phyloP scores from a whole-genome alignment of 2,797 vertebrate genomes.

The Siniperca undulata region DNA sequence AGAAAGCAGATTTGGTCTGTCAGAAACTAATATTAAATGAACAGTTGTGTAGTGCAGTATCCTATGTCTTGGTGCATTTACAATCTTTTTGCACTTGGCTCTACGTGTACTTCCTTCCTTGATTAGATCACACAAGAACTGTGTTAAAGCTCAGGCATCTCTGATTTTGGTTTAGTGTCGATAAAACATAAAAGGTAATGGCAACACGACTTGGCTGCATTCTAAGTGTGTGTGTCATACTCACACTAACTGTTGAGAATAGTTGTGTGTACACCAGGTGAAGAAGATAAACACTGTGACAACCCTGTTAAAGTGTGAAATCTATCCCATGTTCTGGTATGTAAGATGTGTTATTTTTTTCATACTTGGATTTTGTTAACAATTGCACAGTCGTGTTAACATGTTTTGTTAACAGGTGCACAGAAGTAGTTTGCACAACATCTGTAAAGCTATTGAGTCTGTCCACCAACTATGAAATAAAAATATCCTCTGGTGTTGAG shows the following conservation, averaged over 20 bases:
- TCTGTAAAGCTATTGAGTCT: neutral
- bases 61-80: neutral
- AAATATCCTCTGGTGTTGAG: constrained; percentile 4
- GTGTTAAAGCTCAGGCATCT: neutral
- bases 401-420: neutral
- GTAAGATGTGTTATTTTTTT: neutral
- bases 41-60: neutral
- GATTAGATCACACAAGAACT: neutral
- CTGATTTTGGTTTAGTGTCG: constrained; percentile 9
- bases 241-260: neutral
- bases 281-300: neutral
- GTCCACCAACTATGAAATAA: neutral
- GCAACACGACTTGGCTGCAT: neutral
- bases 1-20: neutral
- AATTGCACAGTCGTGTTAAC: neutral
- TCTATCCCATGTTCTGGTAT: neutral
- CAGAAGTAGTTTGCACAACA: neutral
- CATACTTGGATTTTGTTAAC: neutral
- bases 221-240: neutral
- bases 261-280: neutral
- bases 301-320: neutral
- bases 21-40: neutral
- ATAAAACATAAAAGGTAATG: constrained; percentile 13
- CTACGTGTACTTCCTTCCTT: neutral
- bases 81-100: neutral